Base-by-base conservation (phyloP, 2,797 vertebrate species). In the Sternotherus odoratus region DNA sequence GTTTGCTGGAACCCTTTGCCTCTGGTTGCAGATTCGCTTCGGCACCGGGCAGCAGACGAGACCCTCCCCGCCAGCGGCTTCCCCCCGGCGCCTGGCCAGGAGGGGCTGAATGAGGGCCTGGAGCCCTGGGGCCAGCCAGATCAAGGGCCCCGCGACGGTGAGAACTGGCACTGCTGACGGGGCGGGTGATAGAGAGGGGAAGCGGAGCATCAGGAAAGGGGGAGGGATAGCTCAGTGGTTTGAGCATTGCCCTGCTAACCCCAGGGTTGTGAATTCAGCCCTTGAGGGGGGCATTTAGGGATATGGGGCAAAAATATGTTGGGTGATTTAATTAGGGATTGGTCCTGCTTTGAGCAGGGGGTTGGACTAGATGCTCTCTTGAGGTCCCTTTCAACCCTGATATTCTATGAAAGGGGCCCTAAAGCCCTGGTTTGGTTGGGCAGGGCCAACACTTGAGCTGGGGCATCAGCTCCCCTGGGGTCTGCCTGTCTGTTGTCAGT, bases 21-120 rank as follows among this genome's bases (percentile, higher is more conserved):
- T 51, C 56, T 80, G 54, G 51, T 89, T 51, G 0, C 87, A 98
- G 98, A 98, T 77, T 98, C 98, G 3, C 94, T 98, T 87, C 95
- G 97, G 36, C 79, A 49, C 43, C 97, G 93, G 8, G 15, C 95
- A 12, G 90, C 93, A 1, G 82, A 96, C 1, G 93, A 96, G 48
- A 90, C 94, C 53, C 60, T 36, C 72, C 90, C 53, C 43, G 89
- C 85, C 75, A 89, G 39, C 88, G 88, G 69, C 77, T 87, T 80
- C 69, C 60, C 36, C 66, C 54, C 95, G 77, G 93, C 89, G 17
- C 49, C 95, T 26, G 17, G 82, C 57, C 92, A 79, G 75, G 85
- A 95, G 0, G 72, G 92, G 94, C 83, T 72, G 86, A 56, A 54
- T 36, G 13, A 0, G 51, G 79, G 16, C 60, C 66, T 2, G 7